These are phyloP conservation scores for Lepus townsendii DNA, from an alignment of 2,797 vertebrate species.

Conservation along the genomic window DNA sequence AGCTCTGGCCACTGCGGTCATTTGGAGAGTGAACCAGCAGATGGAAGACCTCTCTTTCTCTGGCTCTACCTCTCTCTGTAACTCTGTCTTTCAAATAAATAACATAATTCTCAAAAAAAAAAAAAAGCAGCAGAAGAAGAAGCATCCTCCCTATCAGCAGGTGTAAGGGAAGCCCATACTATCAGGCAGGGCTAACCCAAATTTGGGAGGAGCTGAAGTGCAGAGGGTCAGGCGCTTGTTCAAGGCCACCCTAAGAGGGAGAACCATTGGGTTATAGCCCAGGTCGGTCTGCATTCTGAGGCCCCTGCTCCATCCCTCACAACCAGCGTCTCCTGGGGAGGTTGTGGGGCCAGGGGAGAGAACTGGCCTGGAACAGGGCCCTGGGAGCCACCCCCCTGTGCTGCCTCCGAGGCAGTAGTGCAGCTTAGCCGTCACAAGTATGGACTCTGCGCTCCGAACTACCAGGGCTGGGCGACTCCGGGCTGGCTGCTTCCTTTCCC, in stretches of 20 bases:
- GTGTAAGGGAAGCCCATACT: not conserved
- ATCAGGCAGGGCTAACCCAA: not conserved
- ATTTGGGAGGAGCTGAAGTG: not conserved
- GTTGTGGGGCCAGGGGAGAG: not conserved
- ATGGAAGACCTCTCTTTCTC: too few relatives aligned
- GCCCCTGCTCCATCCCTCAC: not conserved
- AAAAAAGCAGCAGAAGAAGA: too few relatives aligned
- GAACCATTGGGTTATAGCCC: not conserved
- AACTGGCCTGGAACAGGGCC: not conserved
- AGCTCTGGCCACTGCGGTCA: too few relatives aligned
- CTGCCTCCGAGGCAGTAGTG: not conserved
- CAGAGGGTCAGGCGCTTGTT: not conserved
- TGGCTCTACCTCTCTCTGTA: too few relatives aligned
- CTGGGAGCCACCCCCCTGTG: not conserved
- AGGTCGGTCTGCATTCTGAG: not conserved
- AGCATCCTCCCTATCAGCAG: accelerated
- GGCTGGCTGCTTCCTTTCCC: not conserved
- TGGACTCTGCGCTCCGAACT: not conserved
- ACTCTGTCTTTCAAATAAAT: too few relatives aligned
- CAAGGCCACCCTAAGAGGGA: not conserved
- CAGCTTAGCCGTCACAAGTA: accelerated
- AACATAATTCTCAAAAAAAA: too few relatives aligned
- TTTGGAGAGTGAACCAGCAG: too few relatives aligned
- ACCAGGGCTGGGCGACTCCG: not conserved
- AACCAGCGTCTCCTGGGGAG: not conserved